Evolutionary conservation across 2,113 vertebrate species (phyloP).

Genomic region (Chroicocephalus ridibundus): DNA sequence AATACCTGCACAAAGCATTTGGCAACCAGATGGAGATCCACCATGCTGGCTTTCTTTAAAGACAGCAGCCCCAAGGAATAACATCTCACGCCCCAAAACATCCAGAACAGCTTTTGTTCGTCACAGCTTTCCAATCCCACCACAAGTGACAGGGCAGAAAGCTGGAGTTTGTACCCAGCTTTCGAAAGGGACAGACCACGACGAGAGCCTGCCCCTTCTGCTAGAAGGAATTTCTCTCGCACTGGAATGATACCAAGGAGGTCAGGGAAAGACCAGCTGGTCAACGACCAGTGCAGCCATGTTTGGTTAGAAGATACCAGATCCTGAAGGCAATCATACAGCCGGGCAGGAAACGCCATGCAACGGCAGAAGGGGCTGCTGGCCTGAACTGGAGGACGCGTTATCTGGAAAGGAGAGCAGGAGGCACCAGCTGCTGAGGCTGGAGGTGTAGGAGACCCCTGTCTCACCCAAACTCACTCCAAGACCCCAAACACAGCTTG

Average conservation of each 20-base stretch:
- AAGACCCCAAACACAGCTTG: rapidly evolving
- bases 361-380: not conserved
- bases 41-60: rapidly evolving
- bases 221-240: slow-evolving; percentile 55
- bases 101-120: not conserved
- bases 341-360: not conserved
- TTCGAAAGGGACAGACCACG: slow-evolving; percentile 38
- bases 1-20: not conserved
- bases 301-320: too few relatives aligned
- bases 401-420: rapidly evolving
- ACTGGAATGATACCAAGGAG: slow-evolving; percentile 53
- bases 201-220: slow-evolving; percentile 40
- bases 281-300: slow-evolving; percentile 61
- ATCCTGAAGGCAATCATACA: rapidly evolving
- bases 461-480: not conserved
- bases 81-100: rapidly evolving
- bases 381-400: rapidly evolving
- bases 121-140: not conserved
- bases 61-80: not conserved
- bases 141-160: not conserved
- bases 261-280: slow-evolving; percentile 50
- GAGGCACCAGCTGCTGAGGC: not conserved
- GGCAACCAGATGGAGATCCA: not conserved
- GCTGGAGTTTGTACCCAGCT: slow-evolving; percentile 31
- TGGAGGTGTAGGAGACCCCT: rapidly evolving